Conservation (phyloP, 2,113 vertebrate species). For the Pterocles burchelli region DNA sequence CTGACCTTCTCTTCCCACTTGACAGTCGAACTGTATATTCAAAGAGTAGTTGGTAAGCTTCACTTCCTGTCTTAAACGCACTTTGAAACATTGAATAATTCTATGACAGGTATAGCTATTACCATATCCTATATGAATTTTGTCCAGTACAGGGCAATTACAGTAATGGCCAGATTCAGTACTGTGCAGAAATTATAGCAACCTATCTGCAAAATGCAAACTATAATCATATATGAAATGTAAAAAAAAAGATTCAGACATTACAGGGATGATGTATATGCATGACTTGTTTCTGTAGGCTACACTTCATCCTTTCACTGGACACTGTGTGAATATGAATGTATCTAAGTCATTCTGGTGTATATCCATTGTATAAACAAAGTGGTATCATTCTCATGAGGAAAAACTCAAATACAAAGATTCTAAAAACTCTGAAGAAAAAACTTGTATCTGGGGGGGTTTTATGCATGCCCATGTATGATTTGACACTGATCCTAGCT, state of each 20-base stretch:
- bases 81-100: neutral
- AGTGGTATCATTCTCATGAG: neutral
- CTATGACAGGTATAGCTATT: neutral
- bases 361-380: neutral
- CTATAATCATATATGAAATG: neutral
- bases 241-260: neutral
- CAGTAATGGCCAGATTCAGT: neutral
- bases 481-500: neutral
- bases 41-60: neutral
- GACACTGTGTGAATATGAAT: neutral
- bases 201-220: neutral
- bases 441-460: rapidly evolving
- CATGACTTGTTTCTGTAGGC: neutral
- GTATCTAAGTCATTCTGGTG: neutral
- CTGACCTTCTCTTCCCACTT: neutral
- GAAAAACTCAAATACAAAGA: neutral
- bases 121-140: neutral
- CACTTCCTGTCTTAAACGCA: neutral
- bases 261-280: neutral
- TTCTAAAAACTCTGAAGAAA: neutral
- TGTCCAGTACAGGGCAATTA: neutral
- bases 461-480: rapidly evolving
- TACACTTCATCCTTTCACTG: neutral
- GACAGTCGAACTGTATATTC: neutral
- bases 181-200: neutral